Percentiles rank a stretch among this genome's conserved stretches.
Conservation (phyloP, 2,888 invertebrate genomes). For the Leptarthrus brevirostris region DNA sequence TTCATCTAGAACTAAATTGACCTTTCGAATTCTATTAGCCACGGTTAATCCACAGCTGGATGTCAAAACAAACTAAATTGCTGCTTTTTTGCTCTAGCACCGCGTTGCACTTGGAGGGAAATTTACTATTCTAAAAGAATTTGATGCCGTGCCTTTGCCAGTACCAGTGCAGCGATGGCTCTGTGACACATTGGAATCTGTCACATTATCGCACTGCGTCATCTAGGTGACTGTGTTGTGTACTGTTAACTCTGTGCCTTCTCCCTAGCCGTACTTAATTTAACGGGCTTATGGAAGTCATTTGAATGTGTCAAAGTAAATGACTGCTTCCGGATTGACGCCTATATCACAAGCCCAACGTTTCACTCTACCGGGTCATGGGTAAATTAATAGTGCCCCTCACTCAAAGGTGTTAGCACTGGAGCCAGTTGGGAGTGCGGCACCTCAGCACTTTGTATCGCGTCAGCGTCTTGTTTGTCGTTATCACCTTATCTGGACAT, state of each 20-base stretch:
- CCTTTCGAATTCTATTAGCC: slow-evolving; percentile 14
- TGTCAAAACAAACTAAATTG: slow-evolving; percentile 20
- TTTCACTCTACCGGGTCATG: slow-evolving; percentile 15
- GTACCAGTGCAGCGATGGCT: too few species aligned
- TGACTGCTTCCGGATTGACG: slow-evolving; percentile 39
- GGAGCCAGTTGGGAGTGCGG: not conserved
- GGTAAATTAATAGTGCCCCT: not conserved
- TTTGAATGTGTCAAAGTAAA: slow-evolving; percentile 33
- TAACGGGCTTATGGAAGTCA: slow-evolving; percentile 10
- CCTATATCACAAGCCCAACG: slow-evolving; percentile 10
- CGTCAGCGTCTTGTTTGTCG: not conserved
- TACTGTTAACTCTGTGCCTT: not conserved
- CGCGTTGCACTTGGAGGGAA: not conserved
- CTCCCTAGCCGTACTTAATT: slow-evolving; percentile 12
- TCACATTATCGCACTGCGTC: not conserved
- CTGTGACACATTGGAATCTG: not conserved
- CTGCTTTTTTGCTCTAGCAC: not conserved
- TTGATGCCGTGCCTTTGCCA: not conserved
- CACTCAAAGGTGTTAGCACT: not conserved
- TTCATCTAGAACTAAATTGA: slow-evolving; percentile 19
- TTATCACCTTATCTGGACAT: slow-evolving; percentile 39
- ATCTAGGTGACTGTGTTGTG: not conserved
- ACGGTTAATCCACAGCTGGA: slow-evolving; percentile 23
- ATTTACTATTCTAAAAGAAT: not conserved
- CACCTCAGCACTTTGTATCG: too few species aligned